phyloP scores from a whole-genome alignment of 2,113 vertebrate species.

The Tautogolabrus adspersus region DNA sequence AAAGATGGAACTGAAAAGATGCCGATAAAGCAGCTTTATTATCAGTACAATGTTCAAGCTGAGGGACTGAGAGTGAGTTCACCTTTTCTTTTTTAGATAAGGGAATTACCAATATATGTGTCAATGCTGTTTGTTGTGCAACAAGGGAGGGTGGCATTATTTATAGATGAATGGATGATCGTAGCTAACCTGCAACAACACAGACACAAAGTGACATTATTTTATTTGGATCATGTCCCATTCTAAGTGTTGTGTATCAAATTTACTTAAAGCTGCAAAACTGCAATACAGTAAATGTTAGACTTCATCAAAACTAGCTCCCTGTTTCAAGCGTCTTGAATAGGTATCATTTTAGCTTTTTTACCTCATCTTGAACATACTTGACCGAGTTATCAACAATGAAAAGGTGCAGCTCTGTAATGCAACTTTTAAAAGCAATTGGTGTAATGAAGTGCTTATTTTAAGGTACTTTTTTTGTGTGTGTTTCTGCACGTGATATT shows the following conservation, averaged over 20 bases:
- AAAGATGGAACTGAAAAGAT: conserved; percentile 37
- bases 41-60: not conserved
- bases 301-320: not conserved
- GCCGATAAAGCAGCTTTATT: conserved; percentile 8
- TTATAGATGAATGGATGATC: not conserved
- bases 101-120: not conserved
- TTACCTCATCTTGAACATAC: no score
- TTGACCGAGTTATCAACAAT: no score
- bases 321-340: no score
- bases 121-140: not conserved
- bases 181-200: not conserved
- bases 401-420: no score
- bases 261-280: not conserved
- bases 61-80: not conserved
- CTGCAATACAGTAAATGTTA: not conserved
- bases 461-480: no score
- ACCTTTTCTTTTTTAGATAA: not conserved
- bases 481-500: no score
- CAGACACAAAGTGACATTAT: not conserved
- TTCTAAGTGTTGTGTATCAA: no score
- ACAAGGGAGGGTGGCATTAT: not conserved
- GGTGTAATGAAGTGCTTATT: no score
- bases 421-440: no score
- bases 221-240: not conserved
- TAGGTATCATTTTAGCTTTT: no score